Evolutionary conservation across 2,113 vertebrate species (phyloP).

Genomic region (Rhombomys opimus): DNA sequence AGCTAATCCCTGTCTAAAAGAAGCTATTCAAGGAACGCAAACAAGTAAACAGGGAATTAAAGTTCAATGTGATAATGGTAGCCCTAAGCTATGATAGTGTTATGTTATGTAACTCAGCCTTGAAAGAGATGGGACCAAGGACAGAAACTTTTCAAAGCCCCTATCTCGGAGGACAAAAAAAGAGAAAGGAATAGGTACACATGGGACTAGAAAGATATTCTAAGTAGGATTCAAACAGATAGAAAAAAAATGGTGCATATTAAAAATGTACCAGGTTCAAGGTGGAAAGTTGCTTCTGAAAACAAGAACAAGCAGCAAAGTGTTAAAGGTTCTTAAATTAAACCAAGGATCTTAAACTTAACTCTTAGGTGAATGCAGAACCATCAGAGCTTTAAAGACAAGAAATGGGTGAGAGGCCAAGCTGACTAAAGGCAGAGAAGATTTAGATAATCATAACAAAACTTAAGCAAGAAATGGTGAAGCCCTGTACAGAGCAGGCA

Average conservation of each 20-base stretch:
- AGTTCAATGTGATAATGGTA: conserved; percentile 5
- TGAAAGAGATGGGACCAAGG: not conserved
- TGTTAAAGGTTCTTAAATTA: conserved; percentile 14
- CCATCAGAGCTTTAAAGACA: conserved; percentile 14
- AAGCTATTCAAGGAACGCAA: conserved; percentile 15
- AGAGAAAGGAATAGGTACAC: not conserved
- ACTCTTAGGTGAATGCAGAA: not conserved
- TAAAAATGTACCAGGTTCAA: not conserved
- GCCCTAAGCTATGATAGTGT: not conserved
- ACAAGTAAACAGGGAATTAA: not conserved
- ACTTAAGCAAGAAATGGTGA: not conserved
- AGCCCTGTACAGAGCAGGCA: not conserved
- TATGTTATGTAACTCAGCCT: not conserved
- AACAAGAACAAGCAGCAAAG: not conserved
- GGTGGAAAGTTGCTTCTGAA: not conserved
- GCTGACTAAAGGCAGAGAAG: not conserved
- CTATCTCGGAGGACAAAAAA: not conserved
- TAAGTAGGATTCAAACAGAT: not conserved
- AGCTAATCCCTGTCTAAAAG: not conserved
- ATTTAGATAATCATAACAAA: not conserved
- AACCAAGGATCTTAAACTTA: not conserved
- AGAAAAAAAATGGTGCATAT: not conserved
- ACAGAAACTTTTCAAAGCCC: not conserved
- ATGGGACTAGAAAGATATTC: not conserved
- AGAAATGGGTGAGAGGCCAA: not conserved